Conservation (phyloP, 2,113 vertebrate species). For the Lonchura striata region DNA sequence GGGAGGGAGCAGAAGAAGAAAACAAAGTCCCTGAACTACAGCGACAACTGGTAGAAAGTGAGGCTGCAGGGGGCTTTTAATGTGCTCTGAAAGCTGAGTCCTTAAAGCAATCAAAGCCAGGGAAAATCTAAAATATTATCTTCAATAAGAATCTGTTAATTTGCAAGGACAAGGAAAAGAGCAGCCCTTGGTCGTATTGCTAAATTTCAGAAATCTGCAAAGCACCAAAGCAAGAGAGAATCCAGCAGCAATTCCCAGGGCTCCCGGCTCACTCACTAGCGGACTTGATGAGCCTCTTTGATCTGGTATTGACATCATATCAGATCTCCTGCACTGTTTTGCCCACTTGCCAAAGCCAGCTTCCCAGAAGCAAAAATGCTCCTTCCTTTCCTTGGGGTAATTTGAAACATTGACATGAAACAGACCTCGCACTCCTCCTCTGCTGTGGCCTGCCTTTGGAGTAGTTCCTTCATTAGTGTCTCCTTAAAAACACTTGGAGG, state of each 20-base stretch:
- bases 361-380: constrained; percentile 24
- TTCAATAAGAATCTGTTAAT: not conserved
- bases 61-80: not conserved
- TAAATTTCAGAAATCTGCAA: constrained; percentile 11
- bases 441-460: not conserved
- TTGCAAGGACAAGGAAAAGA: not conserved
- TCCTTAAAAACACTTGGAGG: constrained; percentile 45
- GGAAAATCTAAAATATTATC: not conserved
- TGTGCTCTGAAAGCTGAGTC: not conserved
- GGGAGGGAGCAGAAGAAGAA: not conserved
- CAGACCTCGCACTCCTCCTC: constrained; percentile 23
- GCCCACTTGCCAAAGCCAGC: constrained; percentile 34
- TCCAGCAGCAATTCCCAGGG: constrained; percentile 64
- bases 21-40: not conserved
- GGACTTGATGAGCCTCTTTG: constrained; percentile 57
- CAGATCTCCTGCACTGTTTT: constrained; percentile 25
- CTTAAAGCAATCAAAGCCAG: not conserved
- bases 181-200: not conserved
- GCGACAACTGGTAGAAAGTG: not conserved
- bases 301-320: constrained; percentile 57
- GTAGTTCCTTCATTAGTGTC: not conserved
- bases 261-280: not conserved
- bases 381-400: constrained; percentile 33
- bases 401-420: constrained; percentile 52
- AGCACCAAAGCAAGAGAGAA: constrained; percentile 3